Evolutionary conservation across 1,140 invertebrate genomes (phyloP), one percentile per base, ranked within the genome.

Genomic region (Cherax destructor): DNA sequence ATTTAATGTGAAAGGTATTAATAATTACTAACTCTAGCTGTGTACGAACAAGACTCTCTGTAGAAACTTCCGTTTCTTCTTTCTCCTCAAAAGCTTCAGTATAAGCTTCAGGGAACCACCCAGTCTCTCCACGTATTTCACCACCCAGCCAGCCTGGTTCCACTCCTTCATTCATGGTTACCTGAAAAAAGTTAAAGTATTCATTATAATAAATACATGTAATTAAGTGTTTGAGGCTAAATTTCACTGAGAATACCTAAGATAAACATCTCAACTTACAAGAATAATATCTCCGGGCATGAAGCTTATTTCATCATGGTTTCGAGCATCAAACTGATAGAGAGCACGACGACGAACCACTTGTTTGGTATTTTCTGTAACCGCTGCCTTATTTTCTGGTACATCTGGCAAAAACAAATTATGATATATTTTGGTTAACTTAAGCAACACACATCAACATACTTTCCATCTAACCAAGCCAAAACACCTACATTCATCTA

Each of bases 41-140:
- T 56, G 81, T 91, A 41, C 88, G 83, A 47, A 85, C 76, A 6
- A 85, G n/a, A 69, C 74, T 49, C 50, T 91, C 88, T 13, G 83
- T 69, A 4, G 74, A 52, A 85, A 56, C 61, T 41, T 79, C 88
- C 10, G 56, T 24, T 18, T 61, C 78, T 49, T 10, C 83, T 18
- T 79, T 87, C 24, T 77, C 90, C 9, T 91, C 92, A 24, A 91
- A 69, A n/a, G 59, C 13, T 86, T 99, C 98, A 18, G 98, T 98
- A 94, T 99, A 99, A 7, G 98, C 98, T 95, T 99, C 98, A 5
- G 99, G 99, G 95, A 99, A 99, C 98, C 98, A 99, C n/a, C 99
- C 99, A 9, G 96, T 97, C 92, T 97, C 96, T 41, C 97, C 97
- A 94, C 97, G 95, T 52, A 98, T 96, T 94, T 98, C 97, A 6